Evolutionary conservation across 1,140 invertebrate species (phyloP).

Genomic region (Hestina assimilis): DNA sequence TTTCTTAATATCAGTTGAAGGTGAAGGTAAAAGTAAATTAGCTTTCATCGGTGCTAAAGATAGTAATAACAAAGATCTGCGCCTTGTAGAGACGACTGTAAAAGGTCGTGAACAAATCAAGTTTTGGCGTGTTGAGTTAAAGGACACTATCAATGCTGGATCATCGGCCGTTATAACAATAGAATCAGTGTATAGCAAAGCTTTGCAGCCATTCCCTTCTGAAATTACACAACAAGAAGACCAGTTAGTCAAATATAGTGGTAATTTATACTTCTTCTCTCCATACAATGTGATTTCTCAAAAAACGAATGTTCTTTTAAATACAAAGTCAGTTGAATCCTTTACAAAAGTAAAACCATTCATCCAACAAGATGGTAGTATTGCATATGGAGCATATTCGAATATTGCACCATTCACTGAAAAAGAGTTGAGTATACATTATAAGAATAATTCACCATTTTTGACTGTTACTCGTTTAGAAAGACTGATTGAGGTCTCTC

Average conservation of each 20-base stretch:
- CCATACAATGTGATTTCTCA: constrained; percentile 90
- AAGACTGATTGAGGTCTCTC: constrained; percentile 96
- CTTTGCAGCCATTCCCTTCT: constrained; percentile 89
- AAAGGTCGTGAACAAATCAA: constrained; percentile 76
- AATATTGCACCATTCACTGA: constrained; percentile 80
- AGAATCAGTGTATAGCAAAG: constrained; percentile 88
- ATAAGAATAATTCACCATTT: constrained; percentile 98
- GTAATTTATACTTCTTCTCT: constrained; percentile 90
- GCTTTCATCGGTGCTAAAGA: constrained; percentile 88
- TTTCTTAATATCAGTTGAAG: constrained; percentile 87
- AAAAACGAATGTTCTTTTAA: constrained; percentile 88
- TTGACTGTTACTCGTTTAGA: constrained; percentile 92
- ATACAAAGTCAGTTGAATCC: constrained; percentile 89
- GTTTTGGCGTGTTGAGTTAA: constrained; percentile 82
- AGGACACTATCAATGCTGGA: constrained; percentile 80
- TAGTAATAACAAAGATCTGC: constrained; percentile 81
- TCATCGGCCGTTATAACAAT: constrained; percentile 82
- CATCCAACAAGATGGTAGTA: constrained; percentile 85
- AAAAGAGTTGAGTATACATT: constrained; percentile 90
- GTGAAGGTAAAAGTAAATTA: constrained; percentile 81
- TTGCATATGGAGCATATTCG: constrained; percentile 93
- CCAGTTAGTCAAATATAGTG: constrained; percentile 92
- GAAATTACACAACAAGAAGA: constrained; percentile 95
- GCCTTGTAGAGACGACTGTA: constrained; percentile 78
- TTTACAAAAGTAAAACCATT: constrained; percentile 94